Base-by-base conservation (phyloP, 1,140 invertebrate genomes). In the Charaxes varanes region DNA sequence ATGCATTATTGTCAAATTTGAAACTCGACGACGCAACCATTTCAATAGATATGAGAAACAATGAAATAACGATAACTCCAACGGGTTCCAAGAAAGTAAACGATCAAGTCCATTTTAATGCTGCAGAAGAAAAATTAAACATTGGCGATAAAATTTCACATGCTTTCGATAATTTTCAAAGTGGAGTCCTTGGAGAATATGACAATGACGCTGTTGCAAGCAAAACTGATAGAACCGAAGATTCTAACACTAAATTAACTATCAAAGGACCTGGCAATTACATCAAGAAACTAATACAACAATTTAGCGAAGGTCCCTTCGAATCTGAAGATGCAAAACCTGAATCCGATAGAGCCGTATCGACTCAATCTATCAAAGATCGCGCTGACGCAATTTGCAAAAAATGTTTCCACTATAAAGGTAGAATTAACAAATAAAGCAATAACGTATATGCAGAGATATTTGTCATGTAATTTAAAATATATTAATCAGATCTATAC, bases 391-490 rank as follows among this genome's bases (percentile, higher is more conserved):
- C 82, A 2, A 84, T 85, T 50, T 85, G 84, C 41, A 85, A 83
- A 53, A 85, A 85, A 58, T 85, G 82, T 50, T 62, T 85, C 15
- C 84, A 85, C 65, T 85, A 84, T 24, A 85, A 84, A 60, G 82
- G 81, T 2, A 83, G 77, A 52, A 61, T 70, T 34, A 49, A 57
- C 18, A 80, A 80, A 43, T 79, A 67, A 69, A 34, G n/a, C n/a
- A n/a, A n/a, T n/a, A n/a, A n/a, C n/a, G n/a, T n/a, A n/a, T n/a
- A n/a, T n/a, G n/a, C n/a, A n/a, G 2, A 11, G 0, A 24, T 14
- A 13, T 10, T 21, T 3, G 21, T 21, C 11, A 12, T 17, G 11
- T 17, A n/a, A n/a, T n/a, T n/a, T n/a, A n/a, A n/a, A n/a, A n/a
- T n/a, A n/a, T n/a, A n/a, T n/a, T n/a, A n/a, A n/a, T n/a, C n/a